Evolutionary conservation across 2,797 vertebrate species (phyloP).

Genomic region (Diplodus puntazzo): DNA sequence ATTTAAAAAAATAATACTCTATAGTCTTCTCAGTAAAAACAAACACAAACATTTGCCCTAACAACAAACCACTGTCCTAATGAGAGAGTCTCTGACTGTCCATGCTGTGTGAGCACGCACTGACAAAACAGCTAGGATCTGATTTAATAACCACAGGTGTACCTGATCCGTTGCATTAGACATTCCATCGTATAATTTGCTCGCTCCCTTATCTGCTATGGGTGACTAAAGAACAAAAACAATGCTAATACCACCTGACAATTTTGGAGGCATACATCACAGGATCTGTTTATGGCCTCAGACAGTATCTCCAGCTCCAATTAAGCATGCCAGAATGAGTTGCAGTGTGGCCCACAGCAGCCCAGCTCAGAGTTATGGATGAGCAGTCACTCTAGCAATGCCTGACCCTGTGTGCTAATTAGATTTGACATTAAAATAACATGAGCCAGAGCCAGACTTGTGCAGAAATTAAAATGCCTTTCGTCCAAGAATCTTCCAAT

Average conservation of each 20-base stretch:
- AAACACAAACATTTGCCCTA: conserved; percentile 48
- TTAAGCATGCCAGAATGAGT: conserved; percentile 85
- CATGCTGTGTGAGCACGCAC: conserved; percentile 39
- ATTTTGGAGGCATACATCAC: conserved; percentile 82
- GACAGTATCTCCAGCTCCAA: conserved; percentile 83
- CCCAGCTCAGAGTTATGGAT: conserved; percentile 82
- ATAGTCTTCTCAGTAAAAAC: conserved; percentile 11
- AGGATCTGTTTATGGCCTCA: conserved; percentile 82
- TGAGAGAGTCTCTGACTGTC: conserved; percentile 47
- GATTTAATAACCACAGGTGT: conserved; percentile 75
- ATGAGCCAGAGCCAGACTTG: conserved; percentile 75
- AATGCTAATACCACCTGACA: conserved; percentile 83
- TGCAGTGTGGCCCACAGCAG: conserved; percentile 78
- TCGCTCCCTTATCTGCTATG: conserved; percentile 71
- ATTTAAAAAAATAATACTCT: conserved; percentile 19
- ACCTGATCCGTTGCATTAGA: conserved; percentile 64
- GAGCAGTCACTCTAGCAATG: conserved; percentile 82
- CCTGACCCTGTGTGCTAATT: conserved; percentile 84
- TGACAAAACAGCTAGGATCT: conserved; percentile 63
- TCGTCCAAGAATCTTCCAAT: conserved; percentile 60
- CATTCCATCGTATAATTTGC: conserved; percentile 75
- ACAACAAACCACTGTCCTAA: conserved; percentile 56
- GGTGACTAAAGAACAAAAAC: conserved; percentile 84
- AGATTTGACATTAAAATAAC: conserved; percentile 85
- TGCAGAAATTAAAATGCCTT: conserved; percentile 78